Conservation (phyloP, 2,888 invertebrate genomes). For the Cephonodes hylas region DNA sequence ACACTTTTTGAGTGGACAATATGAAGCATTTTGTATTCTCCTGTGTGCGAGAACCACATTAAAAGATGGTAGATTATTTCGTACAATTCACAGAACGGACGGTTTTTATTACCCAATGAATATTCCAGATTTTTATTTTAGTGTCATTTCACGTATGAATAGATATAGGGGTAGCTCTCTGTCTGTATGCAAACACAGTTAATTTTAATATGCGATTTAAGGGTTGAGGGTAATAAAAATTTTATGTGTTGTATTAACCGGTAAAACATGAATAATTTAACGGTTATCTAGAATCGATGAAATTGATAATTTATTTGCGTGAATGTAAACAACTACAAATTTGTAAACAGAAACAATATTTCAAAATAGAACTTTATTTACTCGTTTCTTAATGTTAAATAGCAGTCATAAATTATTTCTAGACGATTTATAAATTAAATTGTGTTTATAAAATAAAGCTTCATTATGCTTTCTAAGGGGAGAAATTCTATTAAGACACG, state of each 20-base stretch:
- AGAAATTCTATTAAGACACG: too few relatives aligned
- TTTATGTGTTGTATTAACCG: not conserved
- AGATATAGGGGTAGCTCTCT: not conserved
- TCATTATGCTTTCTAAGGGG: too few relatives aligned
- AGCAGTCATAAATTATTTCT: too few relatives aligned
- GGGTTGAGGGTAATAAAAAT: not conserved
- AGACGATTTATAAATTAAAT: too few relatives aligned
- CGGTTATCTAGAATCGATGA: not conserved
- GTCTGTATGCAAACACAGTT: not conserved
- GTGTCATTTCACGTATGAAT: conserved; percentile 7
- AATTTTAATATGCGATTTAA: conserved; percentile 1
- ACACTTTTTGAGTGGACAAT: not conserved
- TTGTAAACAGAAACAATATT: too few relatives aligned
- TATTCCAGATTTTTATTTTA: conserved; percentile 12
- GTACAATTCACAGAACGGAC: conserved; percentile 30
- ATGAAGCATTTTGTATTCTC: conserved; percentile 7
- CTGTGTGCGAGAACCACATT: not conserved
- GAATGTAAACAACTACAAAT: too few relatives aligned
- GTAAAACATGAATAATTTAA: not conserved
- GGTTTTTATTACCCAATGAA: conserved; percentile 29
- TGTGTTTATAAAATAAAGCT: too few relatives aligned
- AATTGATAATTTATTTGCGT: not conserved
- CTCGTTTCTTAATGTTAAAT: too few relatives aligned
- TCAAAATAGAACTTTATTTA: too few relatives aligned
- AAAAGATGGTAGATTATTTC: not conserved